Evolutionary conservation across 2,113 vertebrate species (phyloP), one percentile per base, ranked within the genome.

Genomic region (Anser cygnoides): DNA sequence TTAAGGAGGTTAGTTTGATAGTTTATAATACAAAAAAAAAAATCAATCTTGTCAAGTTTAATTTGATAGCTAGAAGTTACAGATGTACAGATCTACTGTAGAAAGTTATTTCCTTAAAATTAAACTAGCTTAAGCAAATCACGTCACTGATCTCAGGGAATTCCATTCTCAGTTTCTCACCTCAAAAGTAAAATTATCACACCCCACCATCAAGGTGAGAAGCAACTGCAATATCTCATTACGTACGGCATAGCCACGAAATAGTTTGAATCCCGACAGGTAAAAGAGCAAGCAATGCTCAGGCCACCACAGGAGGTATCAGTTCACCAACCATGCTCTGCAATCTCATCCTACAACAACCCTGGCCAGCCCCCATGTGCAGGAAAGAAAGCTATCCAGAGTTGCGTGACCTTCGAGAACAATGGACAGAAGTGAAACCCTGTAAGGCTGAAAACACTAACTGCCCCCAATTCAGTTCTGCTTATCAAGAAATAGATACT

Each of bases 251-350:
- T 7, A 5, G 43, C 15, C 31, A 84, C 19, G n/a, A n/a, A 84
- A 22, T 1, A 89, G 50, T 23, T 80, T 33, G 46, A 84, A 75
- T 6, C 72, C 6, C n/a, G 86, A 37, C 9, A 76, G 35, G 50
- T 5, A 15, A 68, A 84, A 79, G 3, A 23, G 39, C 2, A 18
- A 77, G 39, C 17, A 83, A 91, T 83, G 25, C 33, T 77, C 29
- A 44, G 68, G 33, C 35, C 39, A 85, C 25, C 25, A 71, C 21
- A 76, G 65, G 29, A 68, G 11, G 6, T 16, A 46, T 8, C 41
- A 82, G 5, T 15, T 66, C 43, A n/a, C 25, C 1, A 0, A 10
- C 18, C 55, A 86, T 10, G 29, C 31, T 76, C 9, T 0, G 1
- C 57, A 23, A 65, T 6, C 13, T 73, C 8, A 35, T 39, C 35